Evolutionary conservation across 2,113 vertebrate genomes (phyloP).

Genomic region (Ceuthmochares aereus): DNA sequence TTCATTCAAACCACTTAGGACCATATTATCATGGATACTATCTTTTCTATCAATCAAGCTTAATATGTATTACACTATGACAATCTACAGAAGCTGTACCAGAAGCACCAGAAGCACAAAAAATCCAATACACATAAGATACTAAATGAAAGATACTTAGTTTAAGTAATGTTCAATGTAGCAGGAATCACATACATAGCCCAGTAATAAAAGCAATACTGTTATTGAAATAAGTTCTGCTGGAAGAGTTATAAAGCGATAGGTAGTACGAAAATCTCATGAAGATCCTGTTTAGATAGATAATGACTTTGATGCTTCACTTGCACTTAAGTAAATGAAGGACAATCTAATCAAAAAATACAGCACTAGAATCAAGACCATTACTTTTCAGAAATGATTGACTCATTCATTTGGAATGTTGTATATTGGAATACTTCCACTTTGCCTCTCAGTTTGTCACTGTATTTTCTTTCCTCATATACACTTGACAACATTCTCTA

Average conservation of each 20-base stretch:
- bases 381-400: background rate
- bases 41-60: conserved; percentile 17
- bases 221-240: background rate
- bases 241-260: background rate
- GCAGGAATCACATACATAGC: background rate
- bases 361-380: background rate
- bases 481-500: background rate
- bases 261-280: background rate
- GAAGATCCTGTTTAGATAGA: background rate
- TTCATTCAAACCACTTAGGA: background rate
- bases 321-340: conserved; percentile 28
- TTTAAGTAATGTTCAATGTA: conserved; percentile 6
- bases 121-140: background rate
- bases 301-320: background rate
- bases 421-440: background rate
- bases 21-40: background rate
- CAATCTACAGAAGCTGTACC: background rate
- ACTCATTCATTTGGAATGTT: background rate
- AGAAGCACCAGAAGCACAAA: conserved; percentile 10
- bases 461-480: background rate
- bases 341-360: background rate
- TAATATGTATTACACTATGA: background rate
- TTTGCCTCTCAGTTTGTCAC: background rate
- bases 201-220: conserved; percentile 33
- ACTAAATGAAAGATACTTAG: background rate